Evolutionary conservation across 2,888 invertebrate genomes (phyloP).

Genomic region (Chloroclystis v-ata): DNA sequence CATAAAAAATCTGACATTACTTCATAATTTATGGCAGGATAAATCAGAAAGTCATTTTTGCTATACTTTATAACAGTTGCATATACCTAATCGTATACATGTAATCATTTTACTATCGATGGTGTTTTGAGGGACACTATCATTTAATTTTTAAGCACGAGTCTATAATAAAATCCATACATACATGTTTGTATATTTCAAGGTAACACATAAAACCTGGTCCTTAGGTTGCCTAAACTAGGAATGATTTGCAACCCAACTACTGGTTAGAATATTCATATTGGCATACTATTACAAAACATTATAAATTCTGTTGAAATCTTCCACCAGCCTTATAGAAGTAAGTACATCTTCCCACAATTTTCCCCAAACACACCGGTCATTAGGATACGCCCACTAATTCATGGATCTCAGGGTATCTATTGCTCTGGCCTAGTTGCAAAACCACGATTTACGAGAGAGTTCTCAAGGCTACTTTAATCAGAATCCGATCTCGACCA

Average conservation of each 20-base stretch:
- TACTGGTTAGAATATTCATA: background rate
- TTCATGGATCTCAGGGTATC: conserved; percentile 56
- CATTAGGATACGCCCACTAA: conserved; percentile 73
- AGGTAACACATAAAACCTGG: no score
- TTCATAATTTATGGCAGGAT: no score
- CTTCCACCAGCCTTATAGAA: background rate
- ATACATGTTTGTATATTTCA: background rate
- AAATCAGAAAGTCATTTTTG: no score
- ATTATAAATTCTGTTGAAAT: conserved; percentile 3
- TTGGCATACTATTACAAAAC: background rate
- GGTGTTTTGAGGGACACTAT: no score
- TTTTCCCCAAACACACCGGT: conserved; percentile 52
- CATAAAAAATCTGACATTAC: no score
- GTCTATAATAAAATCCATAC: no score
- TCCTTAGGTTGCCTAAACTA: no score
- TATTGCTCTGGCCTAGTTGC: conserved; percentile 60
- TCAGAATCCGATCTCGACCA: conserved; percentile 25
- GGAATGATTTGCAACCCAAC: no score
- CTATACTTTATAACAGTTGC: no score
- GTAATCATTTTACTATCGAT: no score
- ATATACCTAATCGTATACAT: no score
- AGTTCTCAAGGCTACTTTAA: conserved; percentile 28
- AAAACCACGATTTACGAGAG: conserved; percentile 44
- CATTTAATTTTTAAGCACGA: no score
- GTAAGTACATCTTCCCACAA: conserved; percentile 13